A percentile compares a stretch with the other conserved stretches of the same genome.
phyloP scores from a whole-genome alignment of 2,797 vertebrate species.

The Xiphophorus birchmanni region DNA sequence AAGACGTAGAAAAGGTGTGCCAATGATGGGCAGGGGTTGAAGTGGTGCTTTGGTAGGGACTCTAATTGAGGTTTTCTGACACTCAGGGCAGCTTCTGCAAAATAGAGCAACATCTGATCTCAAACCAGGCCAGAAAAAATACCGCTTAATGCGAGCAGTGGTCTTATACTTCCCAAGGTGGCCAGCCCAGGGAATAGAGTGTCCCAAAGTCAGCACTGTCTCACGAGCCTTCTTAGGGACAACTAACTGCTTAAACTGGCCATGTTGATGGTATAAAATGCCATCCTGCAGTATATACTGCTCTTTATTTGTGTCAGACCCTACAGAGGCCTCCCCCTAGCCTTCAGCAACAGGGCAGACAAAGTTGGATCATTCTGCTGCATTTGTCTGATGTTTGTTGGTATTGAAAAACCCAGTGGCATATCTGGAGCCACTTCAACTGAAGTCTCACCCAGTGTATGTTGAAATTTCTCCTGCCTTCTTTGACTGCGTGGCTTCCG shows the following conservation, averaged over 20 bases:
- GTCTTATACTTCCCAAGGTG: constrained; percentile 1
- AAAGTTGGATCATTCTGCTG: background rate
- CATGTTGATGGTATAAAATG: background rate
- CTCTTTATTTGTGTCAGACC: constrained; percentile 1
- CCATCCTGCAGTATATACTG: constrained; percentile 4
- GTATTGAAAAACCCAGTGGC: background rate
- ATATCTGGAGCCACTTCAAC: constrained; percentile 2
- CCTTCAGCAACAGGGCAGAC: background rate
- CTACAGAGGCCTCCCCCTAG: background rate
- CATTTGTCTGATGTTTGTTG: background rate
- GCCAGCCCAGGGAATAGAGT: constrained; percentile 3
- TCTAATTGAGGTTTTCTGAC: background rate
- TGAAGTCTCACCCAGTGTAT: background rate
- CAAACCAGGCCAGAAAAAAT: constrained; percentile 6
- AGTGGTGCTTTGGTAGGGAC: background rate
- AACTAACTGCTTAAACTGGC: background rate
- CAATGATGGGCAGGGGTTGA: background rate
- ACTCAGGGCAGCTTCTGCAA: constrained; percentile 6
- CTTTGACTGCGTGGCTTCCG: background rate
- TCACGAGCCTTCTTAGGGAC: background rate
- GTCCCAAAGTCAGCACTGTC: background rate
- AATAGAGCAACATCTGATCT: background rate
- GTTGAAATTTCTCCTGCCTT: background rate
- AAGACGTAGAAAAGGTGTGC: background rate
- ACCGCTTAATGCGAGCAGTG: accelerated